These are phyloP conservation scores for Felis chaus DNA, from an alignment of 2,113 vertebrate genomes.

Conservation along the genomic window DNA sequence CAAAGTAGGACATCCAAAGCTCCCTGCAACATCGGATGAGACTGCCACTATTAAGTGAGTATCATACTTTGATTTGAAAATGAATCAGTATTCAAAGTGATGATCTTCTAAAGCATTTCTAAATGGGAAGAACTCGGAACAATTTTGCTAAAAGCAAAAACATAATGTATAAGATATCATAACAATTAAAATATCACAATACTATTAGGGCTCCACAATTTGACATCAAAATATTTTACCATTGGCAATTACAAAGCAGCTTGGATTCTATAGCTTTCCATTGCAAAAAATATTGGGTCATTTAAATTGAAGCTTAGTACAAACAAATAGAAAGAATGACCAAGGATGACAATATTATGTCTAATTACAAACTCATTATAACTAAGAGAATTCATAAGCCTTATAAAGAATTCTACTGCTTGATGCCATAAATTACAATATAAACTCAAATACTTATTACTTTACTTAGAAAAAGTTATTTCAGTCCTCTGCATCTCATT, in stretches of 20 bases:
- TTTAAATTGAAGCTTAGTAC: not conserved
- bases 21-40: not conserved
- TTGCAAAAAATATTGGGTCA: not conserved
- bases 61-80: not conserved
- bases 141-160: not conserved
- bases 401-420: slow-evolving; percentile 18
- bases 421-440: not conserved
- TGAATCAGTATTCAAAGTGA: not conserved
- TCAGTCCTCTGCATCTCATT: not conserved
- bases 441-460: not conserved
- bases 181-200: not conserved
- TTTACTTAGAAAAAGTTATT: slow-evolving; percentile 32
- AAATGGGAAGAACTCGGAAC: slow-evolving; percentile 4
- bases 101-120: slow-evolving; percentile 18
- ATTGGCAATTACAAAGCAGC: not conserved
- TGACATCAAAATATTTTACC: slow-evolving; percentile 13
- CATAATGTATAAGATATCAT: not conserved
- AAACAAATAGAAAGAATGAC: slow-evolving; percentile 7
- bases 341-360: not conserved
- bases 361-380: slow-evolving; percentile 22
- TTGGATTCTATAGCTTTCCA: not conserved
- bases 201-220: not conserved
- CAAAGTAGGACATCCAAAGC: not conserved
- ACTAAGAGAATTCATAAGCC: not conserved
- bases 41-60: not conserved